Evolutionary conservation across 2,113 vertebrate species (phyloP), one percentile per base, ranked within the genome.

Genomic region (Mirounga angustirostris): DNA sequence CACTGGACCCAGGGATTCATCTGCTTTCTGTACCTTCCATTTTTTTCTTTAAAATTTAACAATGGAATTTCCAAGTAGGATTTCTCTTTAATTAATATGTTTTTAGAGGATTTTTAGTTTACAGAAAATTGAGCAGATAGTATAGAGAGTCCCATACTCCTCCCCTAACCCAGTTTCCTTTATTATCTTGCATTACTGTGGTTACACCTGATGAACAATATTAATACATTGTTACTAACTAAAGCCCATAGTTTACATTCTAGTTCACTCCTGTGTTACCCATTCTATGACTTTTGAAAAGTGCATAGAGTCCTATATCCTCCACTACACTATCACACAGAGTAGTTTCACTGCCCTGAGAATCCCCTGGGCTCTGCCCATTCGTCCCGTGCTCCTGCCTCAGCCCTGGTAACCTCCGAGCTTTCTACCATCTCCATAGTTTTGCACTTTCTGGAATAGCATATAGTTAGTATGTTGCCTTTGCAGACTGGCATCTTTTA

Each of bases 31-130:
- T 63, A 78, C 87, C 21, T 24, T 28, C 40, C 7, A 0, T 52
- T 58, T 91, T 50, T 86, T 7, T n/a, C 65, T 56, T 69, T 67
- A 79, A 78, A 92, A 65, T 93, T 87, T 40, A 81, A 74, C 76
- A 80, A 5, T 85, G 30, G 71, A 67, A 71, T 89, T 96, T 85
- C 52, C 78, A 89, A 81, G 40, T 78, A 85, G 33, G 5, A n/a
- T 92, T 94, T 85, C 69, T 83, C 89, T 83, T 81, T 89, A 96
- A 65, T 58, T 30, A 91, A 18, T 69, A 89, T n/a, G 73, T 74
- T 78, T 96, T 86, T 28, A 43, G 74, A 86, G 46, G 33, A 36
- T 33, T 63, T 93, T 93, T 88, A 58, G 10, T 86, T 86, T 43
- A 76, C 15, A 88, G 78, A 76, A 74, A 67, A 56, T 56, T 33